Percentiles rank a stretch among this genome's conserved stretches.
phyloP scores from a whole-genome alignment of 2,113 vertebrate genomes.

The Neotoma lepida region DNA sequence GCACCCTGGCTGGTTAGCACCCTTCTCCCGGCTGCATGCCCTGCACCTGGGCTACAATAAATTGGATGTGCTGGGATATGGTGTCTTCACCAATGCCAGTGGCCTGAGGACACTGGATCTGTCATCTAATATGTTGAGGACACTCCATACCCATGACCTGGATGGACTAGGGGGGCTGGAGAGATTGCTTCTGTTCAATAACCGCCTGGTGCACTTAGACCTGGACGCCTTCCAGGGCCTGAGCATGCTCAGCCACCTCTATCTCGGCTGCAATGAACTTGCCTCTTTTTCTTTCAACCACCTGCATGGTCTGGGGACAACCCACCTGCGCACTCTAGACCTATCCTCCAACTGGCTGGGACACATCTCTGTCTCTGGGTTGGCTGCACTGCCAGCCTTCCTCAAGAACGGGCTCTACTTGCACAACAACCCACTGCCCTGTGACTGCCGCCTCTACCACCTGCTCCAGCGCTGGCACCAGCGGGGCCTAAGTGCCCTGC shows the following conservation, averaged over 20 bases:
- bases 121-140: constrained; percentile 90
- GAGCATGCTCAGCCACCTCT: constrained; percentile 87
- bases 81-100: constrained; percentile 90
- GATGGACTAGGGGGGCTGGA: constrained; percentile 87
- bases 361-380: constrained; percentile 86
- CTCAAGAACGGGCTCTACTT: constrained; percentile 92
- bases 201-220: constrained; percentile 89
- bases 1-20: constrained; percentile 82
- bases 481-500: constrained; percentile 87
- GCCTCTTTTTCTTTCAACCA: constrained; percentile 91
- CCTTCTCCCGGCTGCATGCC: constrained; percentile 86
- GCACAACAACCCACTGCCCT: constrained; percentile 94
- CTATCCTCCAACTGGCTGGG: constrained; percentile 93
- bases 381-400: constrained; percentile 84
- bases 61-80: constrained; percentile 81
- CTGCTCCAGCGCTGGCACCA: constrained; percentile 91
- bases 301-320: constrained; percentile 86
- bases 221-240: constrained; percentile 86
- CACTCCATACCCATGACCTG: constrained; percentile 89
- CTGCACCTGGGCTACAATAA: constrained; percentile 91
- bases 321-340: constrained; percentile 89
- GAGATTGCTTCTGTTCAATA: constrained; percentile 93
- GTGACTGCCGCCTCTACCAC: constrained; percentile 90
- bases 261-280: constrained; percentile 94
- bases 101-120: constrained; percentile 91